Evolutionary conservation across 1,140 invertebrate genomes (phyloP).

Genomic region (Oncopeltus fasciatus): DNA sequence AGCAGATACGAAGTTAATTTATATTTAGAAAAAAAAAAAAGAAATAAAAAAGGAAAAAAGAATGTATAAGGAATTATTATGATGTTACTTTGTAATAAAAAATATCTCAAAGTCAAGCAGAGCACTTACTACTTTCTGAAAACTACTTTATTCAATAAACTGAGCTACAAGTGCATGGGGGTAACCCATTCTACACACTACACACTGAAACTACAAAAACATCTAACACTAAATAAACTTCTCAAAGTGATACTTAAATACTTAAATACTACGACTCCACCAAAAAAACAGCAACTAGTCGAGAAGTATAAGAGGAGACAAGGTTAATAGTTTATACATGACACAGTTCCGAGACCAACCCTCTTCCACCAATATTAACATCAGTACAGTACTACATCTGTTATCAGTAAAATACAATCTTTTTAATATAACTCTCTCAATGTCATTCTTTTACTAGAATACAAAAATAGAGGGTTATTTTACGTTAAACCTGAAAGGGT

Average conservation of each 20-base stretch:
- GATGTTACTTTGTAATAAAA: conserved; percentile 13
- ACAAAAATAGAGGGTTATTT: conserved; percentile 35
- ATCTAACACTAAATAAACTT: conserved; percentile 31
- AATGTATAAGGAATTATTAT: conserved; percentile 12
- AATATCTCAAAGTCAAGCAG: conserved; percentile 27
- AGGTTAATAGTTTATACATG: conserved; percentile 24
- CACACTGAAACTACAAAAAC: conserved; percentile 32
- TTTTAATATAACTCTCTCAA: conserved; percentile 20
- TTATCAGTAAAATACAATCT: conserved; percentile 16
- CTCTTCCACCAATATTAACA: conserved; percentile 10
- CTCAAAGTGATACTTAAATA: conserved; percentile 28
- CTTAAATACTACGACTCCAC: conserved; percentile 26
- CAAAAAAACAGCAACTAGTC: conserved; percentile 29
- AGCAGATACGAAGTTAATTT: conserved; percentile 11
- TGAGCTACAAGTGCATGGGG: conserved; percentile 32
- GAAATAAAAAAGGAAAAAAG: background rate
- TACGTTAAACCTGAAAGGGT: conserved; percentile 28
- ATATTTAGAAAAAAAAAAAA: conserved; percentile 9
- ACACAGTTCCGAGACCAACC: conserved; percentile 8
- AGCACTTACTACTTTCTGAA: conserved; percentile 29
- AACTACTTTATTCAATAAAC: conserved; percentile 34
- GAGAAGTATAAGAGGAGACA: conserved; percentile 28
- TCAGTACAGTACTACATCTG: background rate
- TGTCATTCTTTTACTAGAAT: conserved; percentile 24
- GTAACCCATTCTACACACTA: conserved; percentile 29